Evolutionary conservation across 2,797 vertebrate species (phyloP).

Genomic region (Erethizon dorsatum): DNA sequence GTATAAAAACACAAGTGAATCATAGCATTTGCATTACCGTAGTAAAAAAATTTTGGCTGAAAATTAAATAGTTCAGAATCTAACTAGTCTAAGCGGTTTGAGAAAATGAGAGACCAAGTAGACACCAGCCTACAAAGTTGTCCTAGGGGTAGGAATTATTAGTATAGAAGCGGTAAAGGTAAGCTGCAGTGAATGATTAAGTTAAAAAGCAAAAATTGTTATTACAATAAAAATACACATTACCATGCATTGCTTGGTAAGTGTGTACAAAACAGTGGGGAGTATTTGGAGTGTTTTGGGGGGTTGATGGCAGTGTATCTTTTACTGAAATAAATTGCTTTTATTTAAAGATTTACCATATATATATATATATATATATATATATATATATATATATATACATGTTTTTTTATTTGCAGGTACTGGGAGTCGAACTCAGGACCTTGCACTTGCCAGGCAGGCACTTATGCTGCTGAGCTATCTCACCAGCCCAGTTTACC

Average conservation of each 20-base stretch:
- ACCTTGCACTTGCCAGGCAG: too few species aligned
- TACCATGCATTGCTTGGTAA: not conserved
- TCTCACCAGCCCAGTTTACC: not conserved
- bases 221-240: not conserved
- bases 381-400: too few species aligned
- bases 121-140: not conserved
- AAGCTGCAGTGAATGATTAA: not conserved
- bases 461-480: too few species aligned
- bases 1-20: not conserved
- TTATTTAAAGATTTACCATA: not conserved
- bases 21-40: not conserved
- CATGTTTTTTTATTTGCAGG: too few species aligned
- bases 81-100: not conserved
- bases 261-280: not conserved
- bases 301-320: not conserved
- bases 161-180: not conserved
- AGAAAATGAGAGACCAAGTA: not conserved
- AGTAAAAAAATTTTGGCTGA: not conserved
- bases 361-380: too few species aligned
- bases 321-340: not conserved
- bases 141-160: not conserved
- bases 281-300: not conserved
- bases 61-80: conserved; percentile 4
- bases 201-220: not conserved
- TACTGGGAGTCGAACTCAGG: too few species aligned